Percentiles rank a stretch among this genome's conserved stretches.
These are phyloP conservation scores for Arothron firmamentum DNA, from an alignment of 2,113 vertebrate species.

Conservation along the genomic window DNA sequence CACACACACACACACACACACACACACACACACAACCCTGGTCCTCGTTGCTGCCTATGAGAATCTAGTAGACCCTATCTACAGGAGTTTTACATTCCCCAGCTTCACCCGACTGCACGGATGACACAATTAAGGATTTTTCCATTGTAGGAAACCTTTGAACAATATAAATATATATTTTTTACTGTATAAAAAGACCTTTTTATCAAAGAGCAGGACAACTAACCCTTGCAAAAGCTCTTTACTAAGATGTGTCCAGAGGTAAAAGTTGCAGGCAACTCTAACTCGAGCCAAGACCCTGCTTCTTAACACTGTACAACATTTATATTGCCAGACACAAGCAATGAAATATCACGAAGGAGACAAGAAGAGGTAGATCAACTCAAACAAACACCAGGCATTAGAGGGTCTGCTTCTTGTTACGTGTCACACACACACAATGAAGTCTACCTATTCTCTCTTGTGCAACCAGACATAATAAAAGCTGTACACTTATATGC, in stretches of 20 bases:
- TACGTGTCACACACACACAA: conserved; percentile 12
- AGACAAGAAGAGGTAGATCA: conserved; percentile 15
- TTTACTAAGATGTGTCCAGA: no score
- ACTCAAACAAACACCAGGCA: conserved; percentile 23
- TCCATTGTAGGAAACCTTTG: conserved; percentile 4
- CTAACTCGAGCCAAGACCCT: background rate
- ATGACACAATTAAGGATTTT: no score
- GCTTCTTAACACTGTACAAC: background rate
- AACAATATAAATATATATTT: conserved; percentile 3
- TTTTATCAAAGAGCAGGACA: background rate
- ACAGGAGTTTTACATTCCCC: conserved; percentile 30
- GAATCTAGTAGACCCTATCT: conserved; percentile 54
- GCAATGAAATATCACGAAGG: background rate
- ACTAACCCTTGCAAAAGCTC: no score
- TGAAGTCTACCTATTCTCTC: background rate
- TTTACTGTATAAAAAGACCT: background rate
- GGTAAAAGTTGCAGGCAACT: background rate
- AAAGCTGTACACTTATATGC: conserved; percentile 15
- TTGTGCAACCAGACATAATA: background rate
- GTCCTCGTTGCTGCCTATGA: conserved; percentile 41
- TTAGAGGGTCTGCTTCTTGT: conserved; percentile 34
- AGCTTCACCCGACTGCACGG: conserved; percentile 13
- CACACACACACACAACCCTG: conserved; percentile 18
- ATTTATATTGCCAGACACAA: conserved; percentile 1
- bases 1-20: conserved; percentile 7